Evolutionary conservation across 23 tunicate species (phyloP), one percentile per base, ranked within the genome.

Genomic region (Halocynthia aurantium): DNA sequence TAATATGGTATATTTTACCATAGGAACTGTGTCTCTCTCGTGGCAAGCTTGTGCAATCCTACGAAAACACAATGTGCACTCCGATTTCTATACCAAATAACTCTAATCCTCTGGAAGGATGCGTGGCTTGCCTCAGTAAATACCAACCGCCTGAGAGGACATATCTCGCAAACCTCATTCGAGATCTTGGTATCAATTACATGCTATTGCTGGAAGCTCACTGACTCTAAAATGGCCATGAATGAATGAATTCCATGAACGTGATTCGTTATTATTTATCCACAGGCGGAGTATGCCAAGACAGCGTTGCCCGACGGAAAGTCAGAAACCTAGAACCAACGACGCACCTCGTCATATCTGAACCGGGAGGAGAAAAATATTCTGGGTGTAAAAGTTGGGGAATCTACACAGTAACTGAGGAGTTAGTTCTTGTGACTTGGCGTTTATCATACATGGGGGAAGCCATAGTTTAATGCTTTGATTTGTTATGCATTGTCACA

Each of bases 351-450:
- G 53, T 91, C 10, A 90, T 91, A 6, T 51, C 75, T 58, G 57
- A 56, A 76, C 87, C 90, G 6, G 91, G 81, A 19, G 97, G 97
- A 8, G 97, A 91, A 61, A 91, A 91, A 80, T 91, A 81, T 73
- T 77, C 53, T 10, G 97, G 88, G 12, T 81, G 91, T 63, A 77
- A 67, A 54, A 85, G 77, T 58, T 91, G 97, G 97, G 87, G 84
- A 53, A 91, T 91, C 50, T 81, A 76, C 66, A 84, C 81, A 7
- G 80, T 90, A 51, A 84, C 81, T 13, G 83, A 88, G 22, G 85
- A 84, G 87, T 86, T 11, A 75, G 92, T 71, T 71, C 11, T 50
- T 71, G 56, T 65, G 2, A 49, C 63, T 13, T 31, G 44, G 44
- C 4, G 44, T 31, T 31, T 31, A 31, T 31, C 44, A 31, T 31